A percentile compares a stretch with the other conserved stretches of the same genome.
Conservation (phyloP, 2,113 vertebrate species). For the Lophura nycthemera region DNA sequence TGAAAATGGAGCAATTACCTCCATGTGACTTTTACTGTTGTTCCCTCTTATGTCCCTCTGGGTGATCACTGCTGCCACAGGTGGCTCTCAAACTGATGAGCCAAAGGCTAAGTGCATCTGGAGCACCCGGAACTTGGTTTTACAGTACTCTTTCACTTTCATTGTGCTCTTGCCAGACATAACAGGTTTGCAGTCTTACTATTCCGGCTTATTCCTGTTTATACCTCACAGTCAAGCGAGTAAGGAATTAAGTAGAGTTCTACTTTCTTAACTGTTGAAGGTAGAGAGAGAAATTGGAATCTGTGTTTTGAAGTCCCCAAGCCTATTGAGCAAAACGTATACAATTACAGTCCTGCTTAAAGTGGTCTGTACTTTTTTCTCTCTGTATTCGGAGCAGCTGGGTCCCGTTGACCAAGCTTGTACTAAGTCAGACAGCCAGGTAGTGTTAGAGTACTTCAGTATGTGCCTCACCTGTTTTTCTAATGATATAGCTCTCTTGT, state of each 20-base stretch:
- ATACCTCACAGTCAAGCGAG: background rate
- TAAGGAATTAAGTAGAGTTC: background rate
- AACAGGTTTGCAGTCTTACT: background rate
- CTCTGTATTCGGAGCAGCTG: background rate
- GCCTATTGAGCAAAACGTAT: background rate
- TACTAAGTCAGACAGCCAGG: background rate
- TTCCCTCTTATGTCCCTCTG: background rate
- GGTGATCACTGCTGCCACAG: background rate
- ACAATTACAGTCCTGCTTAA: background rate
- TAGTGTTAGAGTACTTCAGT: fast-evolving
- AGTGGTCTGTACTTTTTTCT: background rate
- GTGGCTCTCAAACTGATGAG: background rate
- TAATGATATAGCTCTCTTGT: background rate
- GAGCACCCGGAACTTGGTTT: background rate
- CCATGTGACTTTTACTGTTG: background rate
- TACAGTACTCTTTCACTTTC: background rate
- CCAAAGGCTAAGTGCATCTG: background rate
- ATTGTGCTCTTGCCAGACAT: background rate
- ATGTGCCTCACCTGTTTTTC: background rate
- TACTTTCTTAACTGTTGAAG: background rate
- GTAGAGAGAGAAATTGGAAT: background rate
- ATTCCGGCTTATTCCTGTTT: background rate
- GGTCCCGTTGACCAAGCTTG: background rate
- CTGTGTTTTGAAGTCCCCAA: background rate
- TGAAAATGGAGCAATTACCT: background rate